Conservation (phyloP, 2,888 invertebrate species). For the Pyrocoelia pectoralis region DNA sequence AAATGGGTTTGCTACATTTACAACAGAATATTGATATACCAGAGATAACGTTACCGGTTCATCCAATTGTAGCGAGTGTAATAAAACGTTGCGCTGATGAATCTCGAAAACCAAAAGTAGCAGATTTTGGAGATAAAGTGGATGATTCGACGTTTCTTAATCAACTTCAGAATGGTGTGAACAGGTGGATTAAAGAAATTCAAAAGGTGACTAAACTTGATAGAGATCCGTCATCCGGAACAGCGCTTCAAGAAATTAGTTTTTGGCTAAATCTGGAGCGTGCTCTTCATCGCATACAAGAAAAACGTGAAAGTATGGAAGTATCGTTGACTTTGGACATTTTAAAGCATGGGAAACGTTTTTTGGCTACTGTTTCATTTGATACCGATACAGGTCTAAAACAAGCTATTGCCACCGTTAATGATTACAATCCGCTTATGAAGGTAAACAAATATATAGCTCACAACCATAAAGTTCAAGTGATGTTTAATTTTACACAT, state of each 20-base stretch:
- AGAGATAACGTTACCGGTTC: constrained; percentile 93
- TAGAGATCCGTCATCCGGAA: constrained; percentile 97
- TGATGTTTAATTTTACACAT: too few relatives aligned
- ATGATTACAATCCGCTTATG: constrained; percentile 98
- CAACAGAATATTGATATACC: constrained; percentile 99
- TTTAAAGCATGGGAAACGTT: constrained; percentile 96
- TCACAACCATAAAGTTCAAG: too few relatives aligned
- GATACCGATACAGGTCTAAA: constrained; percentile 98
- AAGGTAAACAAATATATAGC: constrained; percentile 61
- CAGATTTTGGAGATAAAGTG: constrained; percentile 95
- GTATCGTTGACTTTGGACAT: constrained; percentile 95
- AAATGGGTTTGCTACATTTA: constrained; percentile 97
- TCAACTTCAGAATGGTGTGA: constrained; percentile 95
- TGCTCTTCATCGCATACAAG: constrained; percentile 94
- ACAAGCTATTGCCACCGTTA: constrained; percentile 94
- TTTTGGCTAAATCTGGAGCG: constrained; percentile 99
- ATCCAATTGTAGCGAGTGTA: constrained; percentile 85
- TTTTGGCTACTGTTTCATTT: constrained; percentile 98
- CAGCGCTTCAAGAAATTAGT: constrained; percentile 97
- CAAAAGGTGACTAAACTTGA: constrained; percentile 99
- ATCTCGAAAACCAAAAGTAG: constrained; percentile 91
- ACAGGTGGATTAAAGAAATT: constrained; percentile 99
- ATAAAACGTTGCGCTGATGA: constrained; percentile 95
- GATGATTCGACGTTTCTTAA: constrained; percentile 98
- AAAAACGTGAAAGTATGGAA: constrained; percentile 96